Conservation (phyloP, 2,888 invertebrate genomes). For the Lasioglossum lativentre region DNA sequence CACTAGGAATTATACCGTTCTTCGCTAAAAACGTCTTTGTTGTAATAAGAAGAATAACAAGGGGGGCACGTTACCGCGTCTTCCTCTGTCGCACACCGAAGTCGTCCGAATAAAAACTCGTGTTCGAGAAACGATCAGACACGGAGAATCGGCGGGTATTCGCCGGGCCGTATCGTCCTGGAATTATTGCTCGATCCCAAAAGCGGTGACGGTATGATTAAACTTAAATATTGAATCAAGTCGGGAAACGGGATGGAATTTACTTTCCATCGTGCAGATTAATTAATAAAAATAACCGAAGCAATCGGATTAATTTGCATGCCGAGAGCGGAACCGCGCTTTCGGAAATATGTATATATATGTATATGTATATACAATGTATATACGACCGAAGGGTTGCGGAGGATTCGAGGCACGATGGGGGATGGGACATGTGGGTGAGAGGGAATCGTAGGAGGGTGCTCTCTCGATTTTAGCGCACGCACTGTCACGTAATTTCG, state of each 20-base stretch:
- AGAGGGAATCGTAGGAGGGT: not conserved
- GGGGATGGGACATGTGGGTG: not conserved
- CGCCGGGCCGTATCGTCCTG: conserved; percentile 16
- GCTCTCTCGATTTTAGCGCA: conserved; percentile 34
- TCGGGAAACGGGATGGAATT: conserved; percentile 61
- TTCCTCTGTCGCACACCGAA: not conserved
- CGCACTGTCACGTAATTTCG: conserved; percentile 32
- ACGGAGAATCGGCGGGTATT: conserved; percentile 23
- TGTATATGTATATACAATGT: too few relatives aligned
- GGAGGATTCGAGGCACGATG: not conserved
- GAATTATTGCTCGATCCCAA: conserved; percentile 48
- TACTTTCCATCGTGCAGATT: conserved; percentile 65
- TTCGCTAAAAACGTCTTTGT: not conserved
- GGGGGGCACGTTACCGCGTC: not conserved
- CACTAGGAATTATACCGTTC: not conserved
- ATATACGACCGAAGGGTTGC: not conserved
- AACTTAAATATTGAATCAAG: conserved; percentile 73
- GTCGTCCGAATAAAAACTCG: conserved; percentile 41
- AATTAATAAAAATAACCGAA: conserved; percentile 71
- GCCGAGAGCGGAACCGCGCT: conserved; percentile 13
- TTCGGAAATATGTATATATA: conserved; percentile 16
- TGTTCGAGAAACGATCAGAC: conserved; percentile 51
- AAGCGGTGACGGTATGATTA: conserved; percentile 62
- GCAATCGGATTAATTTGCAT: conserved; percentile 71
- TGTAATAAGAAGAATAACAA: not conserved